Percentiles rank a stretch among this genome's conserved stretches.
phyloP scores from a whole-genome alignment of 1,140 invertebrate genomes.

The Aphaenogaster floridana region DNA sequence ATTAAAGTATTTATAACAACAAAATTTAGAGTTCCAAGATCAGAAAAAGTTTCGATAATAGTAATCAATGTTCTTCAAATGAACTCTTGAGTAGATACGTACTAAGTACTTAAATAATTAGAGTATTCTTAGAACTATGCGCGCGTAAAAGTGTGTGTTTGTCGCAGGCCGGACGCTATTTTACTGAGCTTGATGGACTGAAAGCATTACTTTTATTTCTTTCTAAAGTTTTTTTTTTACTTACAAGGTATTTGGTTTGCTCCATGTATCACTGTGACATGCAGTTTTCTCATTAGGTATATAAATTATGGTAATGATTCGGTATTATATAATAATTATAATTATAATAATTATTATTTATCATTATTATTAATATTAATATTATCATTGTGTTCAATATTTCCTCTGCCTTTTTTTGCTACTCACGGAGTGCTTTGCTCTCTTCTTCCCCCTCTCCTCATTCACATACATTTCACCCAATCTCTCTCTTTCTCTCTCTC shows the following conservation, averaged over 20 bases:
- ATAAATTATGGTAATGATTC: constrained; percentile 87
- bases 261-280: constrained; percentile 80
- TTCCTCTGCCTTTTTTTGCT: constrained; percentile 63
- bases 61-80: constrained; percentile 30
- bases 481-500: constrained; percentile 31
- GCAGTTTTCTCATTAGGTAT: constrained; percentile 83
- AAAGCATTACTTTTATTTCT: constrained; percentile 77
- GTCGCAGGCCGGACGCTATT: constrained; percentile 37
- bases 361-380: constrained; percentile 82
- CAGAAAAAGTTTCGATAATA: constrained; percentile 1
- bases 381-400: constrained; percentile 79
- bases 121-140: background rate
- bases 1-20: constrained; percentile 25
- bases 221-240: constrained; percentile 80
- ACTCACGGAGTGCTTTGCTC: constrained; percentile 70
- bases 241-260: constrained; percentile 85
- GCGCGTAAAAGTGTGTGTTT: background rate
- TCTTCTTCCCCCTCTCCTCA: constrained; percentile 48
- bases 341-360: constrained; percentile 80
- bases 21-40: constrained; percentile 33
- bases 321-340: constrained; percentile 83
- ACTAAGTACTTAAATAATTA: constrained; percentile 22
- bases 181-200: constrained; percentile 71
- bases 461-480: constrained; percentile 51
- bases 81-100: constrained; percentile 16